Evolutionary conservation across 2,888 invertebrate species (phyloP).

Genomic region (Heliconius ethilla): DNA sequence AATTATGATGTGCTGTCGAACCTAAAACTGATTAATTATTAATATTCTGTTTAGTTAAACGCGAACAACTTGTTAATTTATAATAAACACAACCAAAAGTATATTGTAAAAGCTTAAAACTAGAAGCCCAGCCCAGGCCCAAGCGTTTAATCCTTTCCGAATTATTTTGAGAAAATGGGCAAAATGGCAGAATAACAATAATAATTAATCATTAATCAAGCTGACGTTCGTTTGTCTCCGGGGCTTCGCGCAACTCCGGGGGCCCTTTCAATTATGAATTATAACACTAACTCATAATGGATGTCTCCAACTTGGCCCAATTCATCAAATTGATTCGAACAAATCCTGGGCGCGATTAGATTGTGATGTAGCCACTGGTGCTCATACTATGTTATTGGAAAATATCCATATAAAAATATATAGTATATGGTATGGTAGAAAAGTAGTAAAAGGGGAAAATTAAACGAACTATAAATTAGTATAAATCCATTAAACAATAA

Average conservation of each 20-base stretch:
- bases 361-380: slow-evolving; percentile 32
- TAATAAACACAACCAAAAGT: slow-evolving; percentile 3
- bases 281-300: slow-evolving; percentile 79
- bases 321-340: slow-evolving; percentile 71
- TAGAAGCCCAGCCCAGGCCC: slow-evolving; percentile 14
- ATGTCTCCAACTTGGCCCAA: slow-evolving; percentile 73
- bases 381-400: neutral
- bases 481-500: neutral
- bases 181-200: slow-evolving; percentile 79
- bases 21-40: slow-evolving; percentile 33
- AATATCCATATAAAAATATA: neutral
- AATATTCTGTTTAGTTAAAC: slow-evolving; percentile 23
- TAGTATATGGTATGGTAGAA: too few species aligned
- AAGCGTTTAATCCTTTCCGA: slow-evolving; percentile 48
- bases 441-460: neutral
- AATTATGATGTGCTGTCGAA: slow-evolving; percentile 23
- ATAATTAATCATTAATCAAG: slow-evolving; percentile 74
- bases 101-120: slow-evolving; percentile 14
- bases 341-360: slow-evolving; percentile 65
- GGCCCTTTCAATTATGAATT: slow-evolving; percentile 80
- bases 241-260: slow-evolving; percentile 65
- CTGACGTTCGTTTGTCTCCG: slow-evolving; percentile 76
- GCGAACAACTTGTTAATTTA: slow-evolving; percentile 20
- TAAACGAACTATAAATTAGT: neutral
- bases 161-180: slow-evolving; percentile 51